phyloP scores from a whole-genome alignment of 2,113 vertebrate genomes.

The Dryoscopus gambensis region DNA sequence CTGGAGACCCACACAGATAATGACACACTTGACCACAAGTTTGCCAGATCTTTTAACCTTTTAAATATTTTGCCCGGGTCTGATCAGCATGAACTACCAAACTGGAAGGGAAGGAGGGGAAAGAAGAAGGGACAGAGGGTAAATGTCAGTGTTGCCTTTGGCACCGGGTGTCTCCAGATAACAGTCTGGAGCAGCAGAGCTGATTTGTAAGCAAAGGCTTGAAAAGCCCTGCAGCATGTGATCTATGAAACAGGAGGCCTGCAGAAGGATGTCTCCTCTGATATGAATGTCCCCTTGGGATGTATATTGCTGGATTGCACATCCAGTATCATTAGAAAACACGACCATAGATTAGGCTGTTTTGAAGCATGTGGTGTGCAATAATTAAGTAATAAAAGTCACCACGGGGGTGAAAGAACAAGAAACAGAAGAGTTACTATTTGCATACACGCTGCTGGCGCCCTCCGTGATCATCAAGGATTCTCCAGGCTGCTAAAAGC shows the following conservation, averaged over 20 bases:
- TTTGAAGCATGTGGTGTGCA: conserved; percentile 82
- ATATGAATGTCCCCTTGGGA: conserved; percentile 65
- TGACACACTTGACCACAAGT: not conserved
- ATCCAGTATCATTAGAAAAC: conserved; percentile 71
- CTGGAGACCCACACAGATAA: not conserved
- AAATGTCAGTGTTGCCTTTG: not conserved
- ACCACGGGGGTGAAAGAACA: conserved; percentile 74
- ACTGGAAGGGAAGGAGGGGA: not conserved
- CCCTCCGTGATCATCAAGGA: not conserved
- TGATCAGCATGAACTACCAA: not conserved
- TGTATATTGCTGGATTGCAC: conserved; percentile 46
- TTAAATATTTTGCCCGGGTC: not conserved
- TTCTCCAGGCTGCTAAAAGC: not conserved
- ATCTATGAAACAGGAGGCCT: conserved; percentile 23
- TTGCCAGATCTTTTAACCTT: not conserved
- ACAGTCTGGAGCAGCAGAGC: not conserved
- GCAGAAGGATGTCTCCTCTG: conserved; percentile 49
- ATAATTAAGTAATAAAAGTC: conserved; percentile 99
- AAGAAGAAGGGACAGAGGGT: not conserved
- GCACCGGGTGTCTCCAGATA: not conserved
- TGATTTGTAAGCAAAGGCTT: conserved; percentile 28
- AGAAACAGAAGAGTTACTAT: conserved; percentile 64
- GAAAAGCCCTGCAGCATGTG: conserved; percentile 43
- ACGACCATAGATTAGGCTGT: conserved; percentile 74
- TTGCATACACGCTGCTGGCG: conserved; percentile 53